Conservation (phyloP, 2,888 invertebrate genomes). For the Noctua comes region DNA sequence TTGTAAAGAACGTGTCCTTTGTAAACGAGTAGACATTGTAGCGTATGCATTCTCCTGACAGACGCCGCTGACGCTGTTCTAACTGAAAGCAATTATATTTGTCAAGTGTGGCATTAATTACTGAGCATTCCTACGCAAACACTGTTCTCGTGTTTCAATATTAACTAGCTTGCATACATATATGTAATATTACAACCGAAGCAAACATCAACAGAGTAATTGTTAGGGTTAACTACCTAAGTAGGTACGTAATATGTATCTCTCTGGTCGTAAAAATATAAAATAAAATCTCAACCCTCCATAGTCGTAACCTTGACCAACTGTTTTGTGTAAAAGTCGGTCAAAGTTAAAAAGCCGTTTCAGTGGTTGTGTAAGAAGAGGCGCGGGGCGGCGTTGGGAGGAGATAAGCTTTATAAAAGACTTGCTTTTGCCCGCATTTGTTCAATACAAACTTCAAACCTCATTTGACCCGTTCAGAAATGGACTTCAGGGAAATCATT, state of each 20-base stretch:
- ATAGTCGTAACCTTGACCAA: conserved; percentile 44
- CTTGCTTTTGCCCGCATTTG: conserved; percentile 3
- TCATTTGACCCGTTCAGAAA: conserved; percentile 1
- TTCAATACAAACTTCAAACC: conserved; percentile 4
- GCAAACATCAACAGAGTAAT: conserved; percentile 20
- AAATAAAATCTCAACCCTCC: conserved; percentile 25
- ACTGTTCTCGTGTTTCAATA: conserved; percentile 17
- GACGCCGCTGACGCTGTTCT: conserved; percentile 13
- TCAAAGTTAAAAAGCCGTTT: conserved; percentile 55
- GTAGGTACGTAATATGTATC: not conserved
- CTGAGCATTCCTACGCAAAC: conserved; percentile 18
- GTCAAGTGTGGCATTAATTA: conserved; percentile 34
- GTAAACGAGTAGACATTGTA: conserved; percentile 5
- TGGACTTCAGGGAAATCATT: not conserved
- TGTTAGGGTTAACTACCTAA: conserved; percentile 1
- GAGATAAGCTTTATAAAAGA: conserved; percentile 31
- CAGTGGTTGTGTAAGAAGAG: conserved; percentile 38
- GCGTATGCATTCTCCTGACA: conserved; percentile 32
- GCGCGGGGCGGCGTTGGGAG: not conserved
- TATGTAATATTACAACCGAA: not conserved
- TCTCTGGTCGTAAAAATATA: conserved; percentile 3
- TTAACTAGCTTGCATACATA: not conserved
- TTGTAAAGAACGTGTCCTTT: conserved; percentile 5
- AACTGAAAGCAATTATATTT: conserved; percentile 27
- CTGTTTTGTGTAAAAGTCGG: conserved; percentile 41